Percentiles rank a stretch among this genome's conserved stretches.
Evolutionary conservation across 2,113 vertebrate species (phyloP).

Genomic region (Bubo bubo): DNA sequence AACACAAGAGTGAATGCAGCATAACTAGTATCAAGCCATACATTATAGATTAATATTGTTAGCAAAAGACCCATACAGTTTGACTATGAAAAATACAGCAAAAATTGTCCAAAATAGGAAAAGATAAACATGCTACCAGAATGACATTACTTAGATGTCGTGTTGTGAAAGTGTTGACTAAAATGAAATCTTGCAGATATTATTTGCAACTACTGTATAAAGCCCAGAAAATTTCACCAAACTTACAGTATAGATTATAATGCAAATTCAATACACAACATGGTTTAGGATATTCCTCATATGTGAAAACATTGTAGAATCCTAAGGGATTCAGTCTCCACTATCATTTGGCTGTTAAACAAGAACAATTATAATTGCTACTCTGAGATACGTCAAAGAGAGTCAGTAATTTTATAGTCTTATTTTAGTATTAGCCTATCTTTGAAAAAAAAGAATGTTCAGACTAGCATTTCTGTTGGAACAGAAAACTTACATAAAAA

Average conservation of each 20-base stretch:
- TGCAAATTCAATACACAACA: neutral
- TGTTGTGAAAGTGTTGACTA: neutral
- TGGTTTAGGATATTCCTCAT: neutral
- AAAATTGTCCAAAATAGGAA: neutral
- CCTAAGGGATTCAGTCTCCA: neutral
- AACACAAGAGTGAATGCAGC: neutral
- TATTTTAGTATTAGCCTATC: neutral
- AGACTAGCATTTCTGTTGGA: neutral
- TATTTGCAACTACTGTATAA: neutral
- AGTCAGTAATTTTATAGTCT: neutral
- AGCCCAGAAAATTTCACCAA: neutral
- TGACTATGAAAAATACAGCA: neutral
- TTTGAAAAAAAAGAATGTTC: neutral
- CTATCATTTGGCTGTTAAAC: neutral
- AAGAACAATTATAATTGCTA: neutral
- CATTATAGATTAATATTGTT: neutral
- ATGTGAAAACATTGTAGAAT: neutral
- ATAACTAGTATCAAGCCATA: neutral
- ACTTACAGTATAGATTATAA: neutral
- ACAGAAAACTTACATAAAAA: neutral
- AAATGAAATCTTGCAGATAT: neutral
- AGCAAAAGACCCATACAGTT: neutral
- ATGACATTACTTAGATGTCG: neutral
- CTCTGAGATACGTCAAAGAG: neutral
- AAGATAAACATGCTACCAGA: neutral